phyloP scores from a whole-genome alignment of 2,888 invertebrate genomes.

The Lordiphosa fenestrarum region DNA sequence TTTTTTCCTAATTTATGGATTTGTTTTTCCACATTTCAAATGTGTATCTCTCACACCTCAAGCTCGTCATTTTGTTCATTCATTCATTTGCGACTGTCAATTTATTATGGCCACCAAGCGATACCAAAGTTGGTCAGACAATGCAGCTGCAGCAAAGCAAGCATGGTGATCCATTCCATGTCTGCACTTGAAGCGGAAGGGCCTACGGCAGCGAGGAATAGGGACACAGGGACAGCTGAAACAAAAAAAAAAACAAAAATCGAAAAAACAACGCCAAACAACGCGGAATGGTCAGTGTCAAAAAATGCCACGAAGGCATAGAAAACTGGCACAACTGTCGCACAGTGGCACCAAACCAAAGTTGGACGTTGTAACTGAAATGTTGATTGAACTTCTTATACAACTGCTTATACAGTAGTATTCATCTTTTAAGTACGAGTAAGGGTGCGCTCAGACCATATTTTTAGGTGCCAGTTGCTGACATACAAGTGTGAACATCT shows the following conservation, averaged over 20 bases:
- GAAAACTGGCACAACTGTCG: conserved; percentile 59
- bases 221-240: conserved; percentile 11
- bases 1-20: conserved; percentile 48
- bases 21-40: conserved; percentile 26
- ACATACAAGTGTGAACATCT: no score
- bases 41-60: conserved; percentile 24
- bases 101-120: conserved; percentile 24
- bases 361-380: no score
- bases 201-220: conserved; percentile 17
- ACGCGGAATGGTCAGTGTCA: conserved; percentile 54
- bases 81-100: conserved; percentile 17
- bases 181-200: conserved; percentile 59
- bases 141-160: conserved; percentile 50
- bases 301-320: conserved; percentile 50
- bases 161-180: conserved; percentile 2
- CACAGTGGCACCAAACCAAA: conserved; percentile 14
- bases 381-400: no score
- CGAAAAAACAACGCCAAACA: no score
- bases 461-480: no score
- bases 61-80: conserved; percentile 6
- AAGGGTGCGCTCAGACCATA: no score
- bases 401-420: no score
- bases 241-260: no score
- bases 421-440: no score
- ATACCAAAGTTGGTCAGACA: conserved; percentile 57